Conservation (phyloP, 2,888 invertebrate genomes). For the Agrotis segetum region DNA sequence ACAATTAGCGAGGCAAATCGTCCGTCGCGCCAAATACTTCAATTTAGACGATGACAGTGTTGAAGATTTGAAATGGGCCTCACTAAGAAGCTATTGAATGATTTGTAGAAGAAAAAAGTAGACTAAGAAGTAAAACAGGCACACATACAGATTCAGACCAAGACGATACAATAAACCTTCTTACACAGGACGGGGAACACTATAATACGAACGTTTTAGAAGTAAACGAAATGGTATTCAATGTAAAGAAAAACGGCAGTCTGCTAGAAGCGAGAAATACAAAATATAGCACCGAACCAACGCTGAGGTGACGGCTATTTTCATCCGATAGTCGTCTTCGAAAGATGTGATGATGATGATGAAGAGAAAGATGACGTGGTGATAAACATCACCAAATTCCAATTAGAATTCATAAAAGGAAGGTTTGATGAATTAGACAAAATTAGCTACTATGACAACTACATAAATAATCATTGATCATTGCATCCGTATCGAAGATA, state of each 20-base stretch:
- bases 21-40: conserved; percentile 51
- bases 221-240: not conserved
- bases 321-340: no score
- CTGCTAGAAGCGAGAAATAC: no score
- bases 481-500: conserved; percentile 13
- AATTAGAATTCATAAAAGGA: not conserved
- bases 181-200: not conserved
- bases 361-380: no score
- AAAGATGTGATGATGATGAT: no score
- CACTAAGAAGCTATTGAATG: not conserved
- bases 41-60: conserved; percentile 38
- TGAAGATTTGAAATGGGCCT: conserved; percentile 13
- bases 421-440: no score
- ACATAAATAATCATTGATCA: no score
- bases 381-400: no score
- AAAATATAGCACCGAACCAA: no score
- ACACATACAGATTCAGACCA: not conserved
- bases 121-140: not conserved
- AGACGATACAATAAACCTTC: not conserved
- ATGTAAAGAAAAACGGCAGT: not conserved
- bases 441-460: not conserved
- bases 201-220: no score
- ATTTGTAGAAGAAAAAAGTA: not conserved
- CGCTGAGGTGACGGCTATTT: no score
- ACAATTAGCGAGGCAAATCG: conserved; percentile 69